Percentiles rank a stretch among this genome's conserved stretches.
Evolutionary conservation across 2,797 vertebrate species (phyloP).

Genomic region (Paratrypauchen microcephalus): DNA sequence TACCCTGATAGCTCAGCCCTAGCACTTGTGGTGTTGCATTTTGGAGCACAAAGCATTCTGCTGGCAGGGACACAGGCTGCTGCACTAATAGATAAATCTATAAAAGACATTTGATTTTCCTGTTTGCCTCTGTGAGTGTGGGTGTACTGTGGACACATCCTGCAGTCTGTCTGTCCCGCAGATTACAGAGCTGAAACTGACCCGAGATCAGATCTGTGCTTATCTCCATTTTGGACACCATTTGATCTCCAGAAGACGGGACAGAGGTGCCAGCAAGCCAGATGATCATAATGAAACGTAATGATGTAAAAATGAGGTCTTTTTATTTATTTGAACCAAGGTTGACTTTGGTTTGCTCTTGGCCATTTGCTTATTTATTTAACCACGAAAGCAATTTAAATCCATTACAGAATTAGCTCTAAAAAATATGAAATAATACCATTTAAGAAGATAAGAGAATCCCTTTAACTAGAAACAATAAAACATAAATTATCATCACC

Average conservation of each 20-base stretch:
- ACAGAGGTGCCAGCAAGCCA: conserved; percentile 38
- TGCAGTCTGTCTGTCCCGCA: conserved; percentile 35
- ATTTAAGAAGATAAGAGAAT: not conserved
- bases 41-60: conserved; percentile 25
- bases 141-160: conserved; percentile 32
- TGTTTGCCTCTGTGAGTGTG: conserved; percentile 18
- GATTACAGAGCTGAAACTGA: conserved; percentile 66
- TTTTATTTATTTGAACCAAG: conserved; percentile 12
- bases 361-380: not conserved
- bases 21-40: conserved; percentile 10
- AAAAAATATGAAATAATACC: not conserved
- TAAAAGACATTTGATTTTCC: conserved; percentile 58
- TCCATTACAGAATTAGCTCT: not conserved
- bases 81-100: conserved; percentile 53
- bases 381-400: not conserved
- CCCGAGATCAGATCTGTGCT: conserved; percentile 55
- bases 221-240: conserved; percentile 51
- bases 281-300: conserved; percentile 30
- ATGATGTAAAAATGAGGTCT: conserved; percentile 27
- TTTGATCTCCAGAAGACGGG: conserved; percentile 38
- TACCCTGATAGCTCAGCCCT: too few species aligned
- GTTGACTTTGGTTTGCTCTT: not conserved
- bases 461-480: not conserved
- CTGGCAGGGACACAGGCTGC: conserved; percentile 36
- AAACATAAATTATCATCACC: too few species aligned